These are phyloP conservation scores for Bradynema listronoti DNA, from an alignment of 1,140 invertebrate species.

Conservation along the genomic window DNA sequence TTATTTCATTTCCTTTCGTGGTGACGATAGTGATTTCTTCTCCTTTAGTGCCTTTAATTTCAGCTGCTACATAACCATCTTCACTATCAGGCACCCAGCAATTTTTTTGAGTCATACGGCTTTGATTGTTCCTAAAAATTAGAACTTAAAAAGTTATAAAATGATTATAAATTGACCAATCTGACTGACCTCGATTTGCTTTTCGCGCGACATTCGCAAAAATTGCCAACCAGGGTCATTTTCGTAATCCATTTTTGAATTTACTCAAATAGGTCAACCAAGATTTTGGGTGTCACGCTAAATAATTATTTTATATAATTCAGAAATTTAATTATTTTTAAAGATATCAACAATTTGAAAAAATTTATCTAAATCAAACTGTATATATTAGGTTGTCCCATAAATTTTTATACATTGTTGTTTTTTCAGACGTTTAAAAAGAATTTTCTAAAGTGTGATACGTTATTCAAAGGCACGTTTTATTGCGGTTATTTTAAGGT, in stretches of 20 bases:
- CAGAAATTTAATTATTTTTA: too few relatives aligned
- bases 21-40: slow-evolving; percentile 79
- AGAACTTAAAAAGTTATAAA: neutral
- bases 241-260: slow-evolving; percentile 40
- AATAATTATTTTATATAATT: too few relatives aligned
- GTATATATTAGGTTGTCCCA: too few relatives aligned
- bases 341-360: too few relatives aligned
- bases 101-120: slow-evolving; percentile 79
- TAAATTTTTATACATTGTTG: too few relatives aligned
- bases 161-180: neutral
- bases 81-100: slow-evolving; percentile 96
- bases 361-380: too few relatives aligned
- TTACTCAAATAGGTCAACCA: too few relatives aligned
- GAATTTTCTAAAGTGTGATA: too few relatives aligned
- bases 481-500: too few relatives aligned
- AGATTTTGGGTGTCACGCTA: too few relatives aligned
- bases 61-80: slow-evolving; percentile 81
- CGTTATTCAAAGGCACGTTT: too few relatives aligned
- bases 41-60: slow-evolving; percentile 95
- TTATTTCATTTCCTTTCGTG: slow-evolving; percentile 47
- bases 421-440: too few relatives aligned
- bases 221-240: slow-evolving; percentile 50
- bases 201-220: neutral
- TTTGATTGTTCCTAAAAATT: slow-evolving; percentile 29
- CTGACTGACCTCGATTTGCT: neutral